A percentile compares a stretch with the other conserved stretches of the same genome.
phyloP scores from a whole-genome alignment of 2,797 vertebrate species.

The Heliangelus exortis region DNA sequence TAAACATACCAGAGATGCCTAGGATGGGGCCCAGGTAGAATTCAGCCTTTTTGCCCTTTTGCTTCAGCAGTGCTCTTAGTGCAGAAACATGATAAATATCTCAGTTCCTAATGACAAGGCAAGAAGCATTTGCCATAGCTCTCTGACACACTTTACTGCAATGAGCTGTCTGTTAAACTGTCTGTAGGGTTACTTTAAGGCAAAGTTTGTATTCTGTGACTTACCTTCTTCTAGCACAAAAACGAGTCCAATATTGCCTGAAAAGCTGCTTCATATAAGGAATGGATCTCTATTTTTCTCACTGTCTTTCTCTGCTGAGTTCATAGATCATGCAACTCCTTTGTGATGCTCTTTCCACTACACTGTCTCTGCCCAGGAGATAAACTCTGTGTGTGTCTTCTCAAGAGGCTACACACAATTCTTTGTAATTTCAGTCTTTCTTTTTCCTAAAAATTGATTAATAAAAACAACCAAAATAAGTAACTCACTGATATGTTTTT shows the following conservation, averaged over 20 bases:
- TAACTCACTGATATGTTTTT: background rate
- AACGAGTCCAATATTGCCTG: fast-evolving
- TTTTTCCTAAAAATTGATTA: background rate
- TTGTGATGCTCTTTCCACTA: background rate
- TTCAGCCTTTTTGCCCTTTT: background rate
- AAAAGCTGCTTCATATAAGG: background rate
- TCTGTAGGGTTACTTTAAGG: background rate
- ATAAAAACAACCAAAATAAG: background rate
- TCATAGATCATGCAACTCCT: background rate
- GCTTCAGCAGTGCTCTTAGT: background rate
- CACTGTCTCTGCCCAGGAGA: background rate
- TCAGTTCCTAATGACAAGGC: background rate
- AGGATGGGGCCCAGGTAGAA: background rate
- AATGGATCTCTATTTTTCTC: background rate
- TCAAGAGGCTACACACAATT: fast-evolving
- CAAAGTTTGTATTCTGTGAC: background rate
- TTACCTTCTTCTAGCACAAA: background rate
- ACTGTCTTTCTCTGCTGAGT: background rate
- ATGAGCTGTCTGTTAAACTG: background rate
- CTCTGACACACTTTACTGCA: background rate
- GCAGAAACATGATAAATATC: background rate
- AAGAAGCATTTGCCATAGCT: background rate
- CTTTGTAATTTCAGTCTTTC: background rate
- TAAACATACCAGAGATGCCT: background rate
- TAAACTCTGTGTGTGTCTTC: background rate